phyloP scores from a whole-genome alignment of 2,797 vertebrate species.

The Knipowitschia caucasica region DNA sequence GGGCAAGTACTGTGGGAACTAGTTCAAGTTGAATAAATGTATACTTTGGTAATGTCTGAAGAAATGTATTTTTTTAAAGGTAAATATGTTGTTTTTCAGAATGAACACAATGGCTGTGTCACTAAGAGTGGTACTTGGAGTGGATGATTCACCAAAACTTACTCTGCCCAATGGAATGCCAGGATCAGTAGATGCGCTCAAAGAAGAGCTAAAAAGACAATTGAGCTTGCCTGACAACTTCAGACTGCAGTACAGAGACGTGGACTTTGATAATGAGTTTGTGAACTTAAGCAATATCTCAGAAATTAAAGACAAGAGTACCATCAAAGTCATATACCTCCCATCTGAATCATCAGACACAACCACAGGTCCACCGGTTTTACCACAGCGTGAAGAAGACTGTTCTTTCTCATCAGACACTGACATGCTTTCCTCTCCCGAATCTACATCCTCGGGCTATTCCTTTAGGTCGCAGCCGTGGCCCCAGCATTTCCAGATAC shows the following conservation, averaged over 20 bases:
- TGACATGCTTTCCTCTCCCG: not conserved
- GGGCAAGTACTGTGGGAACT: too few relatives aligned
- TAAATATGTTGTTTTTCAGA: slow-evolving; percentile 6
- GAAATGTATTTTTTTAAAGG: too few relatives aligned
- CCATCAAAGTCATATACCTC: not conserved
- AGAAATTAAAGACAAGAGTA: not conserved
- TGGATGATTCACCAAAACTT: slow-evolving; percentile 12
- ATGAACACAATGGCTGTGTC: slow-evolving; percentile 18
- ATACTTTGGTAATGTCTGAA: too few relatives aligned
- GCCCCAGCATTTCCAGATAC: not conserved
- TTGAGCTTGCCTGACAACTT: slow-evolving; percentile 15
- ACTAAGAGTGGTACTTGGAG: slow-evolving; percentile 12
- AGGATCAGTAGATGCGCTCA: not conserved
- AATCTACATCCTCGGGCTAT: not conserved
- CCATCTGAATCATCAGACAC: not conserved
- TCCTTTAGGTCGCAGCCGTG: not conserved
- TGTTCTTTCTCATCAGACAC: not conserved
- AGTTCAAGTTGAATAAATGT: too few relatives aligned
- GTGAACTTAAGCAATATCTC: not conserved
- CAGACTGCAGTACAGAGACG: slow-evolving; percentile 23
- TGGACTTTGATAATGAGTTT: slow-evolving; percentile 26
- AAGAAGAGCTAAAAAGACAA: slow-evolving; percentile 8
- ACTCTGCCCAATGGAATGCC: slow-evolving; percentile 1
- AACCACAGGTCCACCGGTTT: not conserved
- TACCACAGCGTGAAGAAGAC: not conserved